These are phyloP conservation scores for Selene dorsalis DNA, from an alignment of 2,797 vertebrate species.

Conservation along the genomic window DNA sequence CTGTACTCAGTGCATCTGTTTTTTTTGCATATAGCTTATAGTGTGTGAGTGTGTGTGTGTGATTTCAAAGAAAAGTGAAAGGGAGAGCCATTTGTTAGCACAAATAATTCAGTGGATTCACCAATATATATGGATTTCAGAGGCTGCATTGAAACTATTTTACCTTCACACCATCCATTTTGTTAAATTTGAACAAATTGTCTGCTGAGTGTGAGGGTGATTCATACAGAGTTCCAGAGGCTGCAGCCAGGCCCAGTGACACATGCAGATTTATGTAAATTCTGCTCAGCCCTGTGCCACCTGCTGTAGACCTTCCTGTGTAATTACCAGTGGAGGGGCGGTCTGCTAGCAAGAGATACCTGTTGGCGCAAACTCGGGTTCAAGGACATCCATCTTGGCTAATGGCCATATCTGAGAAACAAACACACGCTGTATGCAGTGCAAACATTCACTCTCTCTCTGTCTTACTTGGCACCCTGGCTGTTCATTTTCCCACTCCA, in stretches of 20 bases:
- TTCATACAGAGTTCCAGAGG: slow-evolving; percentile 70
- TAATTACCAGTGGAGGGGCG: slow-evolving; percentile 78
- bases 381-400: slow-evolving; percentile 76
- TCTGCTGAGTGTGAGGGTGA: slow-evolving; percentile 57
- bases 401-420: slow-evolving; percentile 58
- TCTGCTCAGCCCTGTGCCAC: slow-evolving; percentile 63
- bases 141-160: slow-evolving; percentile 8
- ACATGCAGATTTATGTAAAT: slow-evolving; percentile 86
- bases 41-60: slow-evolving; percentile 17
- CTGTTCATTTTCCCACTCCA: neutral
- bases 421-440: slow-evolving; percentile 24
- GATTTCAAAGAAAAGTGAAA: slow-evolving; percentile 2
- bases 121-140: slow-evolving; percentile 15
- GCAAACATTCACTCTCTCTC: slow-evolving; percentile 30
- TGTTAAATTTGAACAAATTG: slow-evolving; percentile 61
- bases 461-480: neutral
- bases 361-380: slow-evolving; percentile 70
- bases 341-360: slow-evolving; percentile 71
- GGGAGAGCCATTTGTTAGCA: slow-evolving; percentile 4
- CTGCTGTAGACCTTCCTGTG: slow-evolving; percentile 73
- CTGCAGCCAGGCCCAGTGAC: slow-evolving; percentile 74
- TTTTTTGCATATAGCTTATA: neutral
- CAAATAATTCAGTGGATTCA: slow-evolving; percentile 24
- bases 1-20: fast-evolving
- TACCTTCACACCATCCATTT: slow-evolving; percentile 30